A percentile compares a stretch with the other conserved stretches of the same genome.
These are phyloP conservation scores for Egretta garzetta DNA, from an alignment of 2,113 vertebrate genomes.

Conservation along the genomic window DNA sequence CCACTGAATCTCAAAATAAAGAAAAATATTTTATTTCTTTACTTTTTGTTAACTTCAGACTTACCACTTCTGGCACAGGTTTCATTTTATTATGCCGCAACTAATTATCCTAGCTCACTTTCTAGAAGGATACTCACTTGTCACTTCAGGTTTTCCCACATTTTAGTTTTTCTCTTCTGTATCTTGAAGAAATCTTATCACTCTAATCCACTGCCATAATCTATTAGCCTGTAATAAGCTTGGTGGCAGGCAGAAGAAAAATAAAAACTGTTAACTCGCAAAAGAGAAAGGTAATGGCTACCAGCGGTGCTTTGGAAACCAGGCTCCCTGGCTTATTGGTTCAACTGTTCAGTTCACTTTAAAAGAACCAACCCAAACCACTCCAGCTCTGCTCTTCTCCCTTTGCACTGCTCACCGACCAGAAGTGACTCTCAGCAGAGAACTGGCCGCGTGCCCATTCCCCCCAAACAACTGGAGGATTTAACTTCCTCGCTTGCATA, in stretches of 20 bases:
- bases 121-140: background rate
- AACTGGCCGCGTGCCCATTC: background rate
- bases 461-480: background rate
- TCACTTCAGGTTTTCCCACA: background rate
- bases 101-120: background rate
- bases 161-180: background rate
- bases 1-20: background rate
- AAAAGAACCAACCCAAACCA: background rate
- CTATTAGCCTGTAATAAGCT: background rate
- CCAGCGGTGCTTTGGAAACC: background rate
- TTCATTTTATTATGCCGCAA: background rate
- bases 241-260: background rate
- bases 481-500: background rate
- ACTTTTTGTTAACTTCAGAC: background rate
- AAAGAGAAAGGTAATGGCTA: background rate
- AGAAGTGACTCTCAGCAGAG: background rate
- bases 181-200: background rate
- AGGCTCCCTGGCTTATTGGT: background rate
- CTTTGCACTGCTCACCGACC: background rate
- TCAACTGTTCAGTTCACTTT: background rate
- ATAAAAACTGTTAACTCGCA: background rate
- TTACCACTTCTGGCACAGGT: background rate
- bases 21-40: background rate
- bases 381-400: background rate
- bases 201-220: background rate